Percentiles rank a stretch among this genome's conserved stretches.
Evolutionary conservation across 2,113 vertebrate genomes (phyloP).

Genomic region (Poicephalus meyeri): DNA sequence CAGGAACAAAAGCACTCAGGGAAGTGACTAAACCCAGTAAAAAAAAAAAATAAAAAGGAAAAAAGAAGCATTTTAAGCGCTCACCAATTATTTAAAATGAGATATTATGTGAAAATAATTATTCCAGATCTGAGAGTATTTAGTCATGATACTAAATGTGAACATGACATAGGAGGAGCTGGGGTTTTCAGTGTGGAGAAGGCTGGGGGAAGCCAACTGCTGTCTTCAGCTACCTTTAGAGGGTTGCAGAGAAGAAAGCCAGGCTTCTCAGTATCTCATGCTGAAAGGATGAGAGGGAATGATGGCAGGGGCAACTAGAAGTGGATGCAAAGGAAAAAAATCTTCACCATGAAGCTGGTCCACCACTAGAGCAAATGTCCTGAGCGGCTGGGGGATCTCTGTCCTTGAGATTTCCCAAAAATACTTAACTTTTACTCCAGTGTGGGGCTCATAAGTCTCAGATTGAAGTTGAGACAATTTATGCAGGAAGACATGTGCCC

Average conservation of each 20-base stretch:
- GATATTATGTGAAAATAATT: background rate
- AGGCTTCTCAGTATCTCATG: background rate
- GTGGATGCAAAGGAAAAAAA: background rate
- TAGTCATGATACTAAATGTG: background rate
- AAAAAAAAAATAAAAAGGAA: background rate
- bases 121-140: background rate
- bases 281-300: background rate
- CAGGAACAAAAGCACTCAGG: background rate
- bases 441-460: fast-evolving
- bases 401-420: background rate
- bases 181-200: background rate
- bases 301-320: background rate
- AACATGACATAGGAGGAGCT: background rate
- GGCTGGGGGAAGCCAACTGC: background rate
- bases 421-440: background rate
- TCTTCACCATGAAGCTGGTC: background rate
- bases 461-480: background rate
- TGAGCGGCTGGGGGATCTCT: background rate
- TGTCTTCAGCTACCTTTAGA: background rate
- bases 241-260: background rate
- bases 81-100: background rate
- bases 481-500: fast-evolving
- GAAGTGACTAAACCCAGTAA: background rate
- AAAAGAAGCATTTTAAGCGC: background rate
- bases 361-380: background rate